A percentile compares a stretch with the other conserved stretches of the same genome.
Conservation (phyloP, 2,113 vertebrate genomes). For the Erinaceus europaeus region DNA sequence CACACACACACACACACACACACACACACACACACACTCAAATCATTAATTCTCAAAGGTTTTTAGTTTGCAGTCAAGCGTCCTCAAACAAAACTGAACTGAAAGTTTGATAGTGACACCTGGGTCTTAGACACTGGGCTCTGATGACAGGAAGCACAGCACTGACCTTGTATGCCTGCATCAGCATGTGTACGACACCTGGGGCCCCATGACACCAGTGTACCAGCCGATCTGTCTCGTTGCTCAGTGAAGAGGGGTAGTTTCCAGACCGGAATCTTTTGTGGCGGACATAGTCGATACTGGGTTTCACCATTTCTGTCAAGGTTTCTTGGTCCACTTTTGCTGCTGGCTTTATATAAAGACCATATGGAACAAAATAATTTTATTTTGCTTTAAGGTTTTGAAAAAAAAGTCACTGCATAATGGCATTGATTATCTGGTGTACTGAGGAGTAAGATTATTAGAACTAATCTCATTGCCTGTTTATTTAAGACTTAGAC, state of each 20-base stretch:
- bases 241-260: conserved; percentile 96
- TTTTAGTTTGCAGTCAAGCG: not conserved
- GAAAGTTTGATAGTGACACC: fast-evolving
- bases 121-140: fast-evolving
- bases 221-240: conserved; percentile 95
- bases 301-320: conserved; percentile 92
- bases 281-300: conserved; percentile 96
- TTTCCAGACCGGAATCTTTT: conserved; percentile 97
- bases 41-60: no score
- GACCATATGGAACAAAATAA: not conserved
- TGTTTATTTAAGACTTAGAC: not conserved
- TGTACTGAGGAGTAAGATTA: not conserved
- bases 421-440: not conserved
- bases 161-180: conserved; percentile 92
- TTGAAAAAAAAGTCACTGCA: not conserved
- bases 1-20: no score
- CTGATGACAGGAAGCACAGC: fast-evolving
- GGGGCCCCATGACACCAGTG: conserved; percentile 98
- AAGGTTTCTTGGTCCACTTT: conserved; percentile 88
- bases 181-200: conserved; percentile 92
- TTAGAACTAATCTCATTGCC: not conserved
- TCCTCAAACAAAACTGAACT: not conserved
- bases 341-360: conserved; percentile 85
- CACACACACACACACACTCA: no score
- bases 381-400: not conserved